Evolutionary conservation across 2,888 invertebrate species (phyloP).

Genomic region (Mactromeris polynyma): DNA sequence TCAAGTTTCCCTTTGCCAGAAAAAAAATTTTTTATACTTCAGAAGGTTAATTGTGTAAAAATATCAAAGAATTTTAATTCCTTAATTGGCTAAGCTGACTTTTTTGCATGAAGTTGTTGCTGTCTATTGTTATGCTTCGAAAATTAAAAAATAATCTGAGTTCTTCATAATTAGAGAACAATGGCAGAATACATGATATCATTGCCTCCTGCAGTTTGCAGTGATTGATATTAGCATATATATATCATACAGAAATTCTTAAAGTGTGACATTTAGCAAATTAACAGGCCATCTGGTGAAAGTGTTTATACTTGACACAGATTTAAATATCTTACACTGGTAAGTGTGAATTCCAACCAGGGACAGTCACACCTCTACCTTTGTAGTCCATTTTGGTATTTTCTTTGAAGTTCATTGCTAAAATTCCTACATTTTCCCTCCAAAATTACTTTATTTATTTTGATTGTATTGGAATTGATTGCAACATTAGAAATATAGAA

Average conservation of each 20-base stretch:
- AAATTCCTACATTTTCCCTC: constrained; percentile 2
- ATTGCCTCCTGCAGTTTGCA: neutral
- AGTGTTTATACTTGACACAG: constrained; percentile 17
- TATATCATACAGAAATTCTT: neutral
- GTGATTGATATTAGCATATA: neutral
- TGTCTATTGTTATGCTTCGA: neutral
- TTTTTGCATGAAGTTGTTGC: neutral
- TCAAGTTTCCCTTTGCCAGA: too few species aligned
- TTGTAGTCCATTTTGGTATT: neutral
- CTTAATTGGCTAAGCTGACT: neutral
- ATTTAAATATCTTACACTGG: neutral
- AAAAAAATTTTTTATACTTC: neutral
- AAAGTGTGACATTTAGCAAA: constrained; percentile 26
- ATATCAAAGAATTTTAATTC: neutral
- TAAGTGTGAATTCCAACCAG: constrained; percentile 11
- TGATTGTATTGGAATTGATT: neutral
- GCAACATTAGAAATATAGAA: neutral
- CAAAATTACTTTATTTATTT: neutral
- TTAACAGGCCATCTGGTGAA: constrained; percentile 28
- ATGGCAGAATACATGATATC: neutral
- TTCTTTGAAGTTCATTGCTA: neutral
- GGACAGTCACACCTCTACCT: neutral
- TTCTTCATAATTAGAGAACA: neutral
- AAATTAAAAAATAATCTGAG: neutral
- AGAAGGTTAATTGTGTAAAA: neutral